Evolutionary conservation across 2,888 invertebrate genomes (phyloP), one percentile per base, ranked within the genome.

Genomic region (Drosophila antonietae): DNA sequence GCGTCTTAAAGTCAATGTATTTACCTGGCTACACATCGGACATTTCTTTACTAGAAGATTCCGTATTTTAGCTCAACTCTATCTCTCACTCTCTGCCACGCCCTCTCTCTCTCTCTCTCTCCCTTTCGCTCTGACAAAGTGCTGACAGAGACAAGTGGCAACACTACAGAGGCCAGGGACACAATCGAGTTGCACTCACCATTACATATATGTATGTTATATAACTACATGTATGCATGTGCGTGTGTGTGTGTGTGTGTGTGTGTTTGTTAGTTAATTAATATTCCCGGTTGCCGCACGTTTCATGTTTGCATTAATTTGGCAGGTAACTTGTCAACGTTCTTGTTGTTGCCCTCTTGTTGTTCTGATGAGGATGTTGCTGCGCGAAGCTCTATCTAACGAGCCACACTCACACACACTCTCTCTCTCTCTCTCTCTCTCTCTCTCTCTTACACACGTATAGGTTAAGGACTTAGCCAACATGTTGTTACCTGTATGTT

Each of bases 221-320:
- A 14, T 37, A 14, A 6, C 14, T 14, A 14, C 5, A 46, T 56
- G 31, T 52, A 23, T 39, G 28, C 28, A 14, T 37, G n/a, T n/a
- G n/a, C n/a, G n/a, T n/a, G n/a, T n/a, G n/a, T 37, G 59, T 39
- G 33, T 41, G 56, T 52, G 44, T 46, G 70, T 72, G 66, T 66
- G 53, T 62, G 67, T 78, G 68, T 79, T 74, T 68, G 83, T 86
- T 83, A 90, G 89, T 90, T 90, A 90, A 90, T 90, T 89, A 90
- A 90, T 90, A 89, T 88, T 90, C 83, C 70, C 73, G 60, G 73
- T 71, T 80, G 86, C 88, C 83, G 79, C 89, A 87, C 88, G 86
- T 82, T 82, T 80, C 88, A 88, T 83, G 88, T 88, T 88, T 90
- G 86, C 90, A 87, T 90, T 90, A 90, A 90, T 90, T 90, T 90